Base-by-base conservation (phyloP, 2,797 vertebrate species). In the Xerus rutilus region DNA sequence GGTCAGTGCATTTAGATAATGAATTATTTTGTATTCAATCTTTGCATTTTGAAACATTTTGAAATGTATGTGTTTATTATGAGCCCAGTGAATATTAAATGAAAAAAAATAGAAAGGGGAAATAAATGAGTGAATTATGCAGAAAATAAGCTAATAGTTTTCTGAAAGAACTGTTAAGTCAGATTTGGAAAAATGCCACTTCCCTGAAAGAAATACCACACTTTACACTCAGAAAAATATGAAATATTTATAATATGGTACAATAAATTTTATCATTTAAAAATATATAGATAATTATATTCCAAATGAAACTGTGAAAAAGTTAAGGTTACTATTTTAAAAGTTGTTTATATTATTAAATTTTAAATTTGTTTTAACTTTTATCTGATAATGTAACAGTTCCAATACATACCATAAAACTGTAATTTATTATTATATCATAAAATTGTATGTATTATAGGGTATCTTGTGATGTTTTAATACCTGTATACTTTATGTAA, bases 171-270 rank as follows among this genome's bases (percentile, higher is more conserved):
- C 25, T 64, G 0, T 64, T 81, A 39, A 85, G 3, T 47, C 54
- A 54, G 6, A n/a, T 73, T 59, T 69, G 10, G 25, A 43, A 74
- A 84, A 70, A 69, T 64, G 30, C 2, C 74, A 23, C 9, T 73
- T 14, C 17, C 81, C 94, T 83, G 30, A 69, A 95, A 78, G 35
- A 96, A 89, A 57, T 69, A 47, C 39, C 9, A 32, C 30, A 54
- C 13, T 15, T n/a, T 57, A 25, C 30, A 39, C 18, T 49, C 9
- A 59, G 32, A 35, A 86, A 81, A 91, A 52, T 72, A 70, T 39
- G 12, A 85, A 78, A 59, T 9, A 32, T 72, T 93, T 92, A 54
- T 7, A 32, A 62, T 57, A n/a, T 74, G 20, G 11, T 18, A 85
- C 67, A 35, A 17, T 12, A 1, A 67, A 52, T 67, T 82, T 82